Conservation (phyloP, 1,140 invertebrate species). For the Trichomalopsis sarcophagae region DNA sequence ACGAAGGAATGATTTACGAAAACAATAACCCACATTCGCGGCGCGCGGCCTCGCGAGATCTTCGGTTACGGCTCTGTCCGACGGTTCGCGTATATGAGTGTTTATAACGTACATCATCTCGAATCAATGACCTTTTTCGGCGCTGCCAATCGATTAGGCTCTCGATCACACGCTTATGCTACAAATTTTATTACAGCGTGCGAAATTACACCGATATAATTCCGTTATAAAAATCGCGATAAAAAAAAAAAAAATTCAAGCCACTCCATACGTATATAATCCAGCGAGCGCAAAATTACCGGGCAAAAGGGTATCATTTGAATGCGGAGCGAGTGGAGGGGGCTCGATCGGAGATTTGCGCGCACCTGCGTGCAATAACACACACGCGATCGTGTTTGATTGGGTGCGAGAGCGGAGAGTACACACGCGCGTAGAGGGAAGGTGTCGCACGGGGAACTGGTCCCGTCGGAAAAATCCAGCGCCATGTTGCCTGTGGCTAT, state of each 20-base stretch:
- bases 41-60: background rate
- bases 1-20: slow-evolving; percentile 40
- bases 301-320: background rate
- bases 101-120: background rate
- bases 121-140: background rate
- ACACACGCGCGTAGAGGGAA: background rate
- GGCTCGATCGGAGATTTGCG: background rate
- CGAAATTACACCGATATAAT: too few species aligned
- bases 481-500: slow-evolving; percentile 25
- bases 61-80: background rate
- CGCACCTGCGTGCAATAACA: slow-evolving; percentile 21
- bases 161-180: too few species aligned
- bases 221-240: background rate
- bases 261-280: background rate
- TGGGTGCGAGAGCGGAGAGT: slow-evolving; percentile 1
- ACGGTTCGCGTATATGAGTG: too few species aligned
- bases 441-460: slow-evolving; percentile 55
- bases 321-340: background rate
- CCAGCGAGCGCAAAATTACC: background rate
- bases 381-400: slow-evolving; percentile 30
- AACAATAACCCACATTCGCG: slow-evolving; percentile 43
- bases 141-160: background rate
- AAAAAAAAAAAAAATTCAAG: background rate
- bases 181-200: too few species aligned
- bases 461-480: slow-evolving; percentile 54